Evolutionary conservation across 2,113 vertebrate genomes (phyloP).

Genomic region (Clinocottus analis): DNA sequence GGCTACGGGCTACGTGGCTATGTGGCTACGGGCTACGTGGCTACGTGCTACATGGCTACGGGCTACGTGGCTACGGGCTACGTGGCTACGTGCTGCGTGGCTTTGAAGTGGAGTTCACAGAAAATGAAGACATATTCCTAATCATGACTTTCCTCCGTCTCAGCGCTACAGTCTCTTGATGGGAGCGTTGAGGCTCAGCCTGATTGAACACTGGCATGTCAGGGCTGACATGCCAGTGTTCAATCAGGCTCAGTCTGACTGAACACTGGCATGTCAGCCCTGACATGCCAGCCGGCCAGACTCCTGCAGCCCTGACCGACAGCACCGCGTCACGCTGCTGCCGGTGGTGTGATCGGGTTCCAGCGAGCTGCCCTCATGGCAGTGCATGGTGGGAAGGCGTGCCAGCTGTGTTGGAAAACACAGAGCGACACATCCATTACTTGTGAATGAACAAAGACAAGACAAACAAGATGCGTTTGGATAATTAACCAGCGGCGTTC

Average conservation of each 20-base stretch:
- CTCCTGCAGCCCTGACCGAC: slow-evolving; percentile 62
- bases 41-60: slow-evolving; percentile 18
- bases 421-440: slow-evolving; percentile 38
- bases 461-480: slow-evolving; percentile 40
- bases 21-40: neutral
- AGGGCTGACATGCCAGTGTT: too few species aligned
- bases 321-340: slow-evolving; percentile 55
- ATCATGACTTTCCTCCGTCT: too few species aligned
- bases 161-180: too few species aligned
- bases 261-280: slow-evolving; percentile 64
- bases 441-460: slow-evolving; percentile 41
- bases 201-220: slow-evolving; percentile 75
- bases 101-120: slow-evolving; percentile 21
- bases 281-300: slow-evolving; percentile 65
- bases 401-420: slow-evolving; percentile 34
- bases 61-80: neutral
- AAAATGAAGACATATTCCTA: slow-evolving; percentile 48
- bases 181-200: slow-evolving; percentile 55
- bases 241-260: slow-evolving; percentile 67
- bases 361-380: slow-evolving; percentile 10
- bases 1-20: slow-evolving; percentile 6
- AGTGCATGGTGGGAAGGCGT: neutral
- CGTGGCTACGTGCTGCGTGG: neutral
- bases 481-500: slow-evolving; percentile 56
- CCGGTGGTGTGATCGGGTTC: slow-evolving; percentile 67